A percentile compares a stretch with the other conserved stretches of the same genome.
phyloP scores from a whole-genome alignment of 2,888 invertebrate genomes.

The Koerneria pararmatus region DNA sequence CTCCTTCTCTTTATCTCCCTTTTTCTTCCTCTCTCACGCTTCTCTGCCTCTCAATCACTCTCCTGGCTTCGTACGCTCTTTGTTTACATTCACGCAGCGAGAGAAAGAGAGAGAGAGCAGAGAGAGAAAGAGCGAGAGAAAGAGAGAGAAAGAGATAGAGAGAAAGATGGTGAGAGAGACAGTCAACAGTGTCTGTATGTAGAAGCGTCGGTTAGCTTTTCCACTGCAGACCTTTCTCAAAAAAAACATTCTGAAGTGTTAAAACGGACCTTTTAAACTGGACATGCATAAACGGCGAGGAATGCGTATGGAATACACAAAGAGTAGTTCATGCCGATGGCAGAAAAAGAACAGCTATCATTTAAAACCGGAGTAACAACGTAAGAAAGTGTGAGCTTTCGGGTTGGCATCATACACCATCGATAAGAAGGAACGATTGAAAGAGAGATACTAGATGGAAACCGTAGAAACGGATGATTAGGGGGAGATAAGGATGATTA shows the following conservation, averaged over 20 bases:
- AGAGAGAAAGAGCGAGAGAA: not conserved
- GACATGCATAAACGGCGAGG: too few relatives aligned
- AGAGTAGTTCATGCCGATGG: too few relatives aligned
- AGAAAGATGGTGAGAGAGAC: slow-evolving; percentile 10
- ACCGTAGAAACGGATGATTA: not conserved
- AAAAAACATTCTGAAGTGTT: too few relatives aligned
- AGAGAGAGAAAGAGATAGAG: slow-evolving; percentile 1
- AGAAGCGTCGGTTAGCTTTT: not conserved
- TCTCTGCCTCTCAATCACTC: not conserved
- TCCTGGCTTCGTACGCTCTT: not conserved
- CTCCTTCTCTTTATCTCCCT: too few relatives aligned
- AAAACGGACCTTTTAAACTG: too few relatives aligned
- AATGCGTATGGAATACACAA: too few relatives aligned
- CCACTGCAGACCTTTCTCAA: too few relatives aligned
- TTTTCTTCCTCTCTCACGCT: not conserved
- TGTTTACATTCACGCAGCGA: not conserved
- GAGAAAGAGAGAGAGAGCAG: not conserved
- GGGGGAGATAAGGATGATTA: not conserved
- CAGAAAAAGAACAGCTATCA: too few relatives aligned
- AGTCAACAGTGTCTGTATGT: not conserved
- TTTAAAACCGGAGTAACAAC: too few relatives aligned
- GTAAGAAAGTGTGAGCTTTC: not conserved
- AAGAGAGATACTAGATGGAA: too few relatives aligned
- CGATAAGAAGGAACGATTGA: too few relatives aligned
- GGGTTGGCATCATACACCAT: not conserved